phyloP scores from a whole-genome alignment of 2,797 vertebrate genomes.

The Sebastes hopkinsi region DNA sequence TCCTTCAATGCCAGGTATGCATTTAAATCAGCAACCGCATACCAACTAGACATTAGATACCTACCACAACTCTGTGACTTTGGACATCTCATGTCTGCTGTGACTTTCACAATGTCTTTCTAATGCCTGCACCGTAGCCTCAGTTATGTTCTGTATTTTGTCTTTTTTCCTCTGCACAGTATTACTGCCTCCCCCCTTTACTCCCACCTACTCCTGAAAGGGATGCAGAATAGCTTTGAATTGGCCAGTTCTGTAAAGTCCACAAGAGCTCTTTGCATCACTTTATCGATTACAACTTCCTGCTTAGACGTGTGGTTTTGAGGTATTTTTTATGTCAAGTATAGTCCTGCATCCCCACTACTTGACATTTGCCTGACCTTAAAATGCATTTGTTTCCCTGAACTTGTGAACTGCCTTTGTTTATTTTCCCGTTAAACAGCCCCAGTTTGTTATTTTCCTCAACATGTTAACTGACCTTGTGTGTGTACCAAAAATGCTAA shows the following conservation, averaged over 20 bases:
- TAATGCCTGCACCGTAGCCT: conserved; percentile 76
- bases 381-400: conserved; percentile 52
- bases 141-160: conserved; percentile 69
- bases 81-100: conserved; percentile 85
- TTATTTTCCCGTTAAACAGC: conserved; percentile 31
- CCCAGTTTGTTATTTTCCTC: conserved; percentile 25
- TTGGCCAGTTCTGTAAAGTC: conserved; percentile 56
- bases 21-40: conserved; percentile 20
- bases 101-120: conserved; percentile 77
- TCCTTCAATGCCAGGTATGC: not conserved
- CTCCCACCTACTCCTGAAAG: conserved; percentile 68
- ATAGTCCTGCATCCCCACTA: conserved; percentile 52
- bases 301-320: conserved; percentile 72
- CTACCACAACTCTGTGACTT: conserved; percentile 83
- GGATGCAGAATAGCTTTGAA: conserved; percentile 77
- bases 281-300: conserved; percentile 76
- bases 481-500: conserved; percentile 4
- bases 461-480: conserved; percentile 9
- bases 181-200: conserved; percentile 20
- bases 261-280: conserved; percentile 77
- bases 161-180: conserved; percentile 64
- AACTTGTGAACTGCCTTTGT: conserved; percentile 47
- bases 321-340: conserved; percentile 43
- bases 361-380: conserved; percentile 71
- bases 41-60: conserved; percentile 17